These are phyloP conservation scores for Tautogolabrus adspersus DNA, from an alignment of 2,113 vertebrate genomes.

Conservation along the genomic window DNA sequence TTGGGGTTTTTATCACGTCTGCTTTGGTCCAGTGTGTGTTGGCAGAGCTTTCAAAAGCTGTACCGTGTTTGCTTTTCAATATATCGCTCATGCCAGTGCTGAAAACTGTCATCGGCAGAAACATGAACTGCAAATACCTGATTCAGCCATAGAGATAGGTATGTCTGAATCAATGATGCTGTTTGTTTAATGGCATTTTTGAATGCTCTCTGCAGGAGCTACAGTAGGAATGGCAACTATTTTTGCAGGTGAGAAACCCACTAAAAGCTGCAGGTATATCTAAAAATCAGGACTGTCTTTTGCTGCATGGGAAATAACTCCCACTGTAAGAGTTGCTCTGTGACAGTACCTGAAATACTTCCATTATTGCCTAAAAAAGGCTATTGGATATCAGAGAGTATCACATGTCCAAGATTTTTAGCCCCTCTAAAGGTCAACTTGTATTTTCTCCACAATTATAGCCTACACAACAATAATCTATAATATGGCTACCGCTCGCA, in stretches of 20 bases:
- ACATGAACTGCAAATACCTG: slow-evolving; percentile 29
- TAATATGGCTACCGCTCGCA: too few species aligned
- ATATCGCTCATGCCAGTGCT: slow-evolving; percentile 25
- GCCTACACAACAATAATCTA: too few species aligned
- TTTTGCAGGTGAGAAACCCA: background rate
- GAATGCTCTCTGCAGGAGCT: background rate
- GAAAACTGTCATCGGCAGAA: slow-evolving; percentile 42
- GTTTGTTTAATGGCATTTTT: slow-evolving; percentile 30
- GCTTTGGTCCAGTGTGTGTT: slow-evolving; percentile 58
- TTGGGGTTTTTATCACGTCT: slow-evolving; percentile 54
- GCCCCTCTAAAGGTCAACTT: too few species aligned
- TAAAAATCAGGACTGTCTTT: background rate
- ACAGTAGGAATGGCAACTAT: background rate
- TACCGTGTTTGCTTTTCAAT: slow-evolving; percentile 51
- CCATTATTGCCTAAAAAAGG: too few species aligned
- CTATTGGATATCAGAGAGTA: too few species aligned
- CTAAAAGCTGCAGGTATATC: background rate
- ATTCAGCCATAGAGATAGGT: slow-evolving; percentile 24
- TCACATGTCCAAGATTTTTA: too few species aligned
- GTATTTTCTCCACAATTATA: too few species aligned
- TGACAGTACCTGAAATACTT: too few species aligned
- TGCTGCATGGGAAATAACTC: background rate
- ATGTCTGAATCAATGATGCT: slow-evolving; percentile 1
- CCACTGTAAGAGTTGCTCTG: background rate
- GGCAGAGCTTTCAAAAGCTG: slow-evolving; percentile 53